Evolutionary conservation across 1,140 invertebrate genomes (phyloP).

Genomic region (Calycopis cecrops): DNA sequence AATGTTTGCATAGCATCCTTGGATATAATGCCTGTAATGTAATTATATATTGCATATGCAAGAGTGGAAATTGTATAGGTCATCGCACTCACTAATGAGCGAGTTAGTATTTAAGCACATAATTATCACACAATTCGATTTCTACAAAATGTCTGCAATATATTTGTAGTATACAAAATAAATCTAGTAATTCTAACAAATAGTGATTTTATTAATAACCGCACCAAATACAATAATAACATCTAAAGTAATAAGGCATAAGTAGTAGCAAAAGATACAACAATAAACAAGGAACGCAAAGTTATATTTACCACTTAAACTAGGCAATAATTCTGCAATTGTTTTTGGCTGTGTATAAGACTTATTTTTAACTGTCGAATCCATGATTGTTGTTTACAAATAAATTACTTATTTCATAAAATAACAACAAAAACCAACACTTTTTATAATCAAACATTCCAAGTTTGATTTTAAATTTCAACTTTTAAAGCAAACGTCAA

Average conservation of each 20-base stretch:
- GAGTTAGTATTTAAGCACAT: no score
- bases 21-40: conserved; percentile 42
- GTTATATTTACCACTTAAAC: conserved; percentile 34
- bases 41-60: neutral
- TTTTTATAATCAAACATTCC: conserved; percentile 20
- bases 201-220: no score
- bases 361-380: conserved; percentile 30
- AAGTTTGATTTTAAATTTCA: conserved; percentile 17
- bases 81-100: no score
- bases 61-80: neutral
- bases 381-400: conserved; percentile 29
- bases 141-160: no score
- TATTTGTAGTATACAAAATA: neutral
- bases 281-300: neutral
- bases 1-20: conserved; percentile 37
- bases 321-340: conserved; percentile 47
- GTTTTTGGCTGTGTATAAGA: conserved; percentile 33
- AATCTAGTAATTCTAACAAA: conserved; percentile 1
- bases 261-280: neutral
- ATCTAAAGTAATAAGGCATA: neutral
- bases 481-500: no score
- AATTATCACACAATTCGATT: no score
- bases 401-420: neutral
- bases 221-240: no score
- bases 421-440: conserved; percentile 16